Conservation (phyloP, 2,797 vertebrate species). For the Antennarius maculatus region DNA sequence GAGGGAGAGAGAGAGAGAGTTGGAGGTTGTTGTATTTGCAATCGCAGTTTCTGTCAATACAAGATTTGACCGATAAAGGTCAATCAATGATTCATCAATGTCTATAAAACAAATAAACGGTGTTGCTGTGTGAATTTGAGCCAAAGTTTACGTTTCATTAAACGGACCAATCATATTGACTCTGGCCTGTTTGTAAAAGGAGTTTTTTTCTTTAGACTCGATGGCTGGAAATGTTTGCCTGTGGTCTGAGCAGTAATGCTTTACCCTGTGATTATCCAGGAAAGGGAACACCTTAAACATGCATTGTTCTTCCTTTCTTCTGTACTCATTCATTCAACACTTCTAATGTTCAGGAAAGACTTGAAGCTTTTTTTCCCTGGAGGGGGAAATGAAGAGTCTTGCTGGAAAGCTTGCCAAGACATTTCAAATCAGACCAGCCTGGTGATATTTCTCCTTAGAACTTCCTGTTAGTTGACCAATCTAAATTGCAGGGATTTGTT, state of each 20-base stretch:
- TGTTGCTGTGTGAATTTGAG: not conserved
- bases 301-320: not conserved
- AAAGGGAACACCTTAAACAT: not conserved
- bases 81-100: no score
- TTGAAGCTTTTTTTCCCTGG: not conserved
- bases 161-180: constrained; percentile 3
- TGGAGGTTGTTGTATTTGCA: no score
- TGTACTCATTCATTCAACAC: not conserved
- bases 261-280: not conserved
- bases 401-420: not conserved
- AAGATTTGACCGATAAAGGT: no score
- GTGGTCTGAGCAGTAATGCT: not conserved
- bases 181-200: constrained; percentile 56
- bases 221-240: not conserved
- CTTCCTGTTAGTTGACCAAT: not conserved
- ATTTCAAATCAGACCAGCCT: not conserved
- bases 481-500: not conserved
- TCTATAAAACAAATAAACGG: no score
- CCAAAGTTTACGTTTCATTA: not conserved
- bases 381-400: not conserved
- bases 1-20: no score
- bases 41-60: no score
- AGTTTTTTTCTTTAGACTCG: constrained; percentile 38
- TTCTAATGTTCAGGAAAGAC: not conserved
- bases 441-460: not conserved